Conservation (phyloP, 2,797 vertebrate species). For the Emydoidea blandingii region DNA sequence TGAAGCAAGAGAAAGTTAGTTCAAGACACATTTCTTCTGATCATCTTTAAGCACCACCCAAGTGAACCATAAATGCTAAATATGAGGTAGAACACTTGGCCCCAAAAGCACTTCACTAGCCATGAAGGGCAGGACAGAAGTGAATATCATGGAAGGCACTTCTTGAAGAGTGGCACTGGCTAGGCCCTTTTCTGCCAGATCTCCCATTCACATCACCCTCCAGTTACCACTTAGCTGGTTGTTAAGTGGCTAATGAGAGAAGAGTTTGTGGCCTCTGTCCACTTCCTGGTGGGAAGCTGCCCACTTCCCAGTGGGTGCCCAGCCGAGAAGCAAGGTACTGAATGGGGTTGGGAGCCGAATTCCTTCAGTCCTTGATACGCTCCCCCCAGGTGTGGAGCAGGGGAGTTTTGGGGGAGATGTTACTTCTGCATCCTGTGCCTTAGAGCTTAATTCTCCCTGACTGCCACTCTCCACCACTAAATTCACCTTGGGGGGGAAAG, state of each 20-base stretch:
- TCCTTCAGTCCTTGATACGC: background rate
- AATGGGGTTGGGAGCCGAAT: background rate
- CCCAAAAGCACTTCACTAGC: background rate
- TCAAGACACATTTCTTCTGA: accelerated
- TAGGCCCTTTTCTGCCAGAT: accelerated
- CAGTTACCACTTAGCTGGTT: background rate
- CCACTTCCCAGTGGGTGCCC: background rate
- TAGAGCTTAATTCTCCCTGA: accelerated
- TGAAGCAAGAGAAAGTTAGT: background rate
- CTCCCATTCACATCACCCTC: accelerated
- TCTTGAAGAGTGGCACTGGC: accelerated
- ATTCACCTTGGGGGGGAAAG: accelerated
- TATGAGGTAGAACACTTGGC: background rate
- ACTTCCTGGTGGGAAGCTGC: background rate
- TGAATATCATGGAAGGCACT: background rate
- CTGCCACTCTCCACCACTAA: accelerated
- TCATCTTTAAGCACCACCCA: background rate
- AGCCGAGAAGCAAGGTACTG: accelerated
- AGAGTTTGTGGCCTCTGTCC: background rate
- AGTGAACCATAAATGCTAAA: background rate
- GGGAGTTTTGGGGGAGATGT: accelerated
- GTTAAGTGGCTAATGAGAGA: background rate
- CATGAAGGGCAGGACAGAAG: accelerated
- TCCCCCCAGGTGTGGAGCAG: accelerated
- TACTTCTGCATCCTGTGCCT: accelerated